These are phyloP conservation scores for Agapornis canus DNA, from an alignment of 2,797 vertebrate genomes.

Conservation along the genomic window DNA sequence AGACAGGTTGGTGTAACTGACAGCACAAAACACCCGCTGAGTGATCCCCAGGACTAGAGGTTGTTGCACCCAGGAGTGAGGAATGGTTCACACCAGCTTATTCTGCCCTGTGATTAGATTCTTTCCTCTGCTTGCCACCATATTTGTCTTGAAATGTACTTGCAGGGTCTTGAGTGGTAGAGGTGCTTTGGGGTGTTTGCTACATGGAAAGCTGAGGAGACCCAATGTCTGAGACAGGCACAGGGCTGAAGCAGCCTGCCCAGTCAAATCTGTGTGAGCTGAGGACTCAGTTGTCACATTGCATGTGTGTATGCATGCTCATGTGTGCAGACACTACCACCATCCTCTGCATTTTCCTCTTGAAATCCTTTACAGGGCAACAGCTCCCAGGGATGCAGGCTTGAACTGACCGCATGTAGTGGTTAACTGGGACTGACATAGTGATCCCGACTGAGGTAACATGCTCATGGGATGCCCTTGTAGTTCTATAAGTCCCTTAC, in stretches of 20 bases:
- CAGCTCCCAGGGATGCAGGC: neutral
- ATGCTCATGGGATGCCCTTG: neutral
- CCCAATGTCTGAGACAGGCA: accelerated
- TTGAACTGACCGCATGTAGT: neutral
- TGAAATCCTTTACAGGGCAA: neutral
- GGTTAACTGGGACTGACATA: neutral
- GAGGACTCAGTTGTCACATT: neutral
- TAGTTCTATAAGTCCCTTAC: neutral
- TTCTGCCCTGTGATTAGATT: neutral
- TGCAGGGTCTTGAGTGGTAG: neutral
- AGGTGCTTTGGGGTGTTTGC: neutral
- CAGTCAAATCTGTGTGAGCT: neutral
- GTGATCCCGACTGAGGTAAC: neutral
- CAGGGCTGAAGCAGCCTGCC: neutral
- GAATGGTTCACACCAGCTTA: neutral
- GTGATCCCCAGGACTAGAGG: neutral
- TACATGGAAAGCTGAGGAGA: neutral
- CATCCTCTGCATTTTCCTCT: neutral
- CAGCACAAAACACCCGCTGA: neutral
- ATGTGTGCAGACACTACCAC: accelerated
- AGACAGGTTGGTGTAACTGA: neutral
- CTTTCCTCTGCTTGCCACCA: neutral
- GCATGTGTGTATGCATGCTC: accelerated
- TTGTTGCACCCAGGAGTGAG: neutral
- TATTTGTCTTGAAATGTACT: neutral